Evolutionary conservation across 92 coral and sea anemone genomes (phyloP), one percentile per base, ranked within the genome.

Genomic region (Phenganax subtilis): DNA sequence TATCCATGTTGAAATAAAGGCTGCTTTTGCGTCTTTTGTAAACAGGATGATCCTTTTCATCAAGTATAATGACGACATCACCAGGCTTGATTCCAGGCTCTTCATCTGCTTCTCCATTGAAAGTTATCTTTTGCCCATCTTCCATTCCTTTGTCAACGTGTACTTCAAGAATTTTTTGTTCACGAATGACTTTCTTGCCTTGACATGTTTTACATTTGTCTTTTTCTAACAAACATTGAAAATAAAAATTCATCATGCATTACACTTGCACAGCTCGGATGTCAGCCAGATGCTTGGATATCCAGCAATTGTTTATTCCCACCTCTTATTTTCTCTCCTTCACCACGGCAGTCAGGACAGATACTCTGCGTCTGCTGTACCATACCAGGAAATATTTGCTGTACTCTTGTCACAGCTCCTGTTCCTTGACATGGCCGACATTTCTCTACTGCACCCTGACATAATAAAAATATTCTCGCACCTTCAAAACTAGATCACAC

Each of bases 111-210:
- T 94, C 98, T 8, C 90, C 87, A 20, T 76, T 82, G 87, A 94
- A 94, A 12, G 97, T 88, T 44, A 88, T 94, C 72, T 90, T 94
- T 72, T 94, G 97, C 5, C 98, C 97, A 85, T 94, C 98, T 81
- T 81, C 92, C 98, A 94, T 94, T 8, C 98, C 98, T 56, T 88
- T 88, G 57, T 86, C 96, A 56, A 94, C 79, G 59, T 90, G 96
- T 63, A 94, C 98, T 80, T 94, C 98, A 15, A 94, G 92, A 77
- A 94, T 90, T 86, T 94, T 94, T 6, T 96, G 93, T 79, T 94
- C 98, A 54, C 93, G 85, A 12, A 84, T 84, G 60, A 90, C 91
- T 66, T 92, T 94, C 69, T 85, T 90, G 11, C 98, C 98, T 31
- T 81, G 92, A 73, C 98, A 94, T 74, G 76, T 80, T 76, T 92